Conservation (phyloP, 2,888 invertebrate species). For the Theretra japonica region DNA sequence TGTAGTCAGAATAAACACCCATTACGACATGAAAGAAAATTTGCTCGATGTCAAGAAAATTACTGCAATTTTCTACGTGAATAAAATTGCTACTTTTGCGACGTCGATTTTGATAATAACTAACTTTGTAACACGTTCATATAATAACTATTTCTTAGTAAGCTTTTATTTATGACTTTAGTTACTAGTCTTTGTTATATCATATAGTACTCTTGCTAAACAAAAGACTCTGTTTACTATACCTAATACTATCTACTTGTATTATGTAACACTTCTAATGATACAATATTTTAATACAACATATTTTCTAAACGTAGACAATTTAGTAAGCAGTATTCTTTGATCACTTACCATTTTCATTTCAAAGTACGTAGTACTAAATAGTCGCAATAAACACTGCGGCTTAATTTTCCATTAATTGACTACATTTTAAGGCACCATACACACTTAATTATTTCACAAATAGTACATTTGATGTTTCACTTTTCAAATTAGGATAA, state of each 20-base stretch:
- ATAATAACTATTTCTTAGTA: neutral
- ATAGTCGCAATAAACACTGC: neutral
- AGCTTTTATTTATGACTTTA: neutral
- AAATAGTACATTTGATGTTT: neutral
- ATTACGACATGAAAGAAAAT: neutral
- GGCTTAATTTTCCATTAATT: neutral
- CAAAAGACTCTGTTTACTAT: too few species aligned
- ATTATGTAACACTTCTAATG: neutral
- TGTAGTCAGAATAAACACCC: neutral
- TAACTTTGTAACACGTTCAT: neutral
- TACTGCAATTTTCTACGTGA: slow-evolving; percentile 38
- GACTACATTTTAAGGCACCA: slow-evolving; percentile 40
- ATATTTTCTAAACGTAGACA: neutral
- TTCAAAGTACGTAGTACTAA: slow-evolving; percentile 19
- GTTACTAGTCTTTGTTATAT: neutral
- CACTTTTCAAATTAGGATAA: neutral
- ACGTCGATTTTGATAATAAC: slow-evolving; percentile 1
- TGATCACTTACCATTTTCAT: slow-evolving; percentile 49
- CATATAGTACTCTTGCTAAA: too few species aligned
- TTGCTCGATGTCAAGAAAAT: slow-evolving; percentile 32
- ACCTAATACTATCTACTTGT: neutral
- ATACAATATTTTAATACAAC: neutral
- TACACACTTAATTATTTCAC: slow-evolving; percentile 16
- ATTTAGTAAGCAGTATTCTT: neutral
- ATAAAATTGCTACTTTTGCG: slow-evolving; percentile 38